A percentile compares a stretch with the other conserved stretches of the same genome.
Evolutionary conservation across 2,797 vertebrate genomes (phyloP).

Genomic region (Gobionotothen gibberifrons): DNA sequence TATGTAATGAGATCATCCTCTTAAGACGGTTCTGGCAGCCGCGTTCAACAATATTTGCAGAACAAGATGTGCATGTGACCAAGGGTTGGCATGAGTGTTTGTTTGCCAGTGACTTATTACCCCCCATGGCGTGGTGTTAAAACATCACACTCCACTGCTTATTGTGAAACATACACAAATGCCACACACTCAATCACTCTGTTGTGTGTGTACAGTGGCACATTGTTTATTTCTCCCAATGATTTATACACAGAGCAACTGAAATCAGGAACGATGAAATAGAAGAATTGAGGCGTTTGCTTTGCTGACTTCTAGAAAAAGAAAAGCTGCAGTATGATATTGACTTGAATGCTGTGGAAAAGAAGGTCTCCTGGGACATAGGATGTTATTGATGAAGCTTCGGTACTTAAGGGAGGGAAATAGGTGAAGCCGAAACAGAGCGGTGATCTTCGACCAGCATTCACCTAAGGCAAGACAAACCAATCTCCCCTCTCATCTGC

Average conservation of each 20-base stretch:
- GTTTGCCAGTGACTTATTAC: neutral
- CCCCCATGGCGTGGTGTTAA: neutral
- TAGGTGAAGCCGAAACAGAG: slow-evolving; percentile 50
- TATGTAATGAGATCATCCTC: slow-evolving; percentile 52
- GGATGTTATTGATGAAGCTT: slow-evolving; percentile 45
- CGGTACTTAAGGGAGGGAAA: slow-evolving; percentile 54
- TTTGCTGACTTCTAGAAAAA: slow-evolving; percentile 24
- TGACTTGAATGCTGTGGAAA: slow-evolving; percentile 32
- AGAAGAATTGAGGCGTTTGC: slow-evolving; percentile 1
- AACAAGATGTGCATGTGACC: slow-evolving; percentile 27
- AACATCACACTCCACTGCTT: neutral
- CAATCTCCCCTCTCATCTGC: slow-evolving; percentile 53
- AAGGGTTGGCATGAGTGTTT: slow-evolving; percentile 24
- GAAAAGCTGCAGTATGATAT: slow-evolving; percentile 28
- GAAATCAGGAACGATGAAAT: neutral
- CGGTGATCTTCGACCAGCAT: slow-evolving; percentile 53
- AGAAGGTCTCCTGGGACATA: slow-evolving; percentile 40
- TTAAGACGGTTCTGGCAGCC: slow-evolving; percentile 33
- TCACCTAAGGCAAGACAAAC: slow-evolving; percentile 52
- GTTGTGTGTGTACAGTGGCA: neutral
- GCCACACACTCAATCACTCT: neutral
- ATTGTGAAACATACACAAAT: slow-evolving; percentile 9
- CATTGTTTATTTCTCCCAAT: neutral
- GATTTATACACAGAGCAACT: neutral
- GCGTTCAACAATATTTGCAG: slow-evolving; percentile 34